Base-by-base conservation (phyloP, 2,888 invertebrate species). In the Dasypogon diadema region DNA sequence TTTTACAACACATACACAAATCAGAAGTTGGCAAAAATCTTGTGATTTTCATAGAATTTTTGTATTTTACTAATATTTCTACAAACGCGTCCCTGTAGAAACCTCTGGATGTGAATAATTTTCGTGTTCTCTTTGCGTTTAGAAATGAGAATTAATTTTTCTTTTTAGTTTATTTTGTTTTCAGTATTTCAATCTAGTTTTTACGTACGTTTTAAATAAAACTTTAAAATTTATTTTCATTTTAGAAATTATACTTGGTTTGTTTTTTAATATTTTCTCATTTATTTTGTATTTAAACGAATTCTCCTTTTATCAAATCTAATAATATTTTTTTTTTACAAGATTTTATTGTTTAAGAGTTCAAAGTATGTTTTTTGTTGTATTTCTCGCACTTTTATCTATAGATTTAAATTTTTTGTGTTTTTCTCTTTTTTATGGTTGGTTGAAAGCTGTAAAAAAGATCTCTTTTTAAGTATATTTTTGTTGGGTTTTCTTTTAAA, bases 301-400 rank as follows among this genome's bases (percentile, higher is more conserved):
- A 12, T 54, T 54, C 26, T 68, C 51, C 22, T 70, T 21, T 54
- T 70, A 70, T 70, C 70, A 70, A 70, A 70, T 54, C 70, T 54
- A 70, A 70, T 70, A 54, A 30, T 54, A n/a, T n/a, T n/a, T n/a
- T n/a, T n/a, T n/a, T 70, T 70, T 70, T 70, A 70, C 70, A 70
- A 70, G 70, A 70, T 48, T 68, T 46, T 51, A 26, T 34, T 70
- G 18, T 54, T 70, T 70, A 46, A 65, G 65, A 46, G n/a, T 65
- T 65, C 37, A 34, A 34, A 54, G 51, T 70, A 30, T 70, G 34
- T 70, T 70, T 54, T 54, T 42, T 42, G 14, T 24, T 46, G 22
- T 68, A 68, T 48, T 16, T 68, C 54, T 68, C 26, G 48, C 24
- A 22, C 14, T 70, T 70, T 54, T 54, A 34, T 54, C 18, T 51